Evolutionary conservation across 2,888 invertebrate genomes (phyloP).

Genomic region (Cylloceria caligata): DNA sequence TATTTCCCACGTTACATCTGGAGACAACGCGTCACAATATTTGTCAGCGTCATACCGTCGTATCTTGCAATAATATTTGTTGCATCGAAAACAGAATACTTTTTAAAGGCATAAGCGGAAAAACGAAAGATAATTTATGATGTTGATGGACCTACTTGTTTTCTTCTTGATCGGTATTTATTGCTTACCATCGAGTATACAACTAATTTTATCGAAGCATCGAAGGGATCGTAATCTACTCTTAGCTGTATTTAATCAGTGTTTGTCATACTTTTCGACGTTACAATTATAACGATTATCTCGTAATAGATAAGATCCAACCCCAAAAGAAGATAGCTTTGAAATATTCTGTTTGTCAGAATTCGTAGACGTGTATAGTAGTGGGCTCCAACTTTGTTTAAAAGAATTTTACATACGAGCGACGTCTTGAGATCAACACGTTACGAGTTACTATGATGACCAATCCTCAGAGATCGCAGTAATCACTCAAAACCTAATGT

Average conservation of each 20-base stretch:
- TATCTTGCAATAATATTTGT: not conserved
- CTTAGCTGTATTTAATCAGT: not conserved
- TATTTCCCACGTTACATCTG: not conserved
- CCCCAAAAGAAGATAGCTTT: not conserved
- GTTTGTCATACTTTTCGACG: not conserved
- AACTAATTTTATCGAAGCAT: not conserved
- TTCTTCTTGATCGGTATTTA: not conserved
- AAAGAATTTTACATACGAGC: not conserved
- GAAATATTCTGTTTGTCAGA: not conserved
- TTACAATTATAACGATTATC: not conserved
- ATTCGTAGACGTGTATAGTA: not conserved
- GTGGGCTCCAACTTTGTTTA: not conserved
- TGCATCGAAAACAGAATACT: constrained; percentile 10
- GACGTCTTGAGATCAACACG: not conserved
- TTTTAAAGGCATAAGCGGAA: not conserved
- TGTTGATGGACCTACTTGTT: not conserved
- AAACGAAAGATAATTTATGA: not conserved
- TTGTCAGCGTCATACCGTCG: not conserved
- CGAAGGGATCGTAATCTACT: not conserved
- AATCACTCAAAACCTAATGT: constrained; percentile 23
- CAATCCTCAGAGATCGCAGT: constrained; percentile 13
- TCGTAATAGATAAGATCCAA: not conserved
- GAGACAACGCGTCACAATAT: not conserved
- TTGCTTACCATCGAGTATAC: not conserved
- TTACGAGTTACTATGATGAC: not conserved